Evolutionary conservation across 2,888 invertebrate genomes (phyloP), one percentile per base, ranked within the genome.

Genomic region (Ptilodon capucinus): DNA sequence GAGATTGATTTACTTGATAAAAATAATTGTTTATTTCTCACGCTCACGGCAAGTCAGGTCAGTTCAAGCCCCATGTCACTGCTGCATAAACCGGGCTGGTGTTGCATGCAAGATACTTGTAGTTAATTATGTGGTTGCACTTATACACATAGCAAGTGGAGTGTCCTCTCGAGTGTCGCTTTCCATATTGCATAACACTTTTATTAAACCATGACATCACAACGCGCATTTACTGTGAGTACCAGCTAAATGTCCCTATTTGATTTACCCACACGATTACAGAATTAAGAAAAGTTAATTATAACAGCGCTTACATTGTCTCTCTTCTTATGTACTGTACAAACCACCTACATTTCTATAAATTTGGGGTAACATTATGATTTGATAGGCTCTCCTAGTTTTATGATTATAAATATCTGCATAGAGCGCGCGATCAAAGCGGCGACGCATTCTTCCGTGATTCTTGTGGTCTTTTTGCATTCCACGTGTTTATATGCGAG

Each of bases 381-480:
- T n/a, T n/a, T n/a, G n/a, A n/a, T n/a, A n/a, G n/a, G n/a, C n/a
- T n/a, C n/a, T n/a, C n/a, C n/a, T n/a, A n/a, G n/a, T n/a, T n/a
- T 52, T 36, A 45, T 46, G 35, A 49, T 48, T 54, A 54, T 43
- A 47, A 43, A 42, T 53, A 63, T 65, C 60, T 60, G 50, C 56
- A 56, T 58, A 57, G 57, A 56, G 51, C 51, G 57, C 40, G 34
- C 34, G 32, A 56, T 54, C 52, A 51, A 52, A 57, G 54, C 59
- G 32, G 52, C 55, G 57, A 54, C 57, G 74, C 79, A 76, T 79
- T 81, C 78, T 82, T 81, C 79, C 80, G 79, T 79, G 74, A 76
- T 78, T 74, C 68, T 73, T 75, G 79, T 70, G 65, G 76, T 79
- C 77, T 81, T 82, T 84, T 85, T 84, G 79, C 77, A 76, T 77